Evolutionary conservation across 2,888 invertebrate species (phyloP).

Genomic region (Meliscaeva auricollis): DNA sequence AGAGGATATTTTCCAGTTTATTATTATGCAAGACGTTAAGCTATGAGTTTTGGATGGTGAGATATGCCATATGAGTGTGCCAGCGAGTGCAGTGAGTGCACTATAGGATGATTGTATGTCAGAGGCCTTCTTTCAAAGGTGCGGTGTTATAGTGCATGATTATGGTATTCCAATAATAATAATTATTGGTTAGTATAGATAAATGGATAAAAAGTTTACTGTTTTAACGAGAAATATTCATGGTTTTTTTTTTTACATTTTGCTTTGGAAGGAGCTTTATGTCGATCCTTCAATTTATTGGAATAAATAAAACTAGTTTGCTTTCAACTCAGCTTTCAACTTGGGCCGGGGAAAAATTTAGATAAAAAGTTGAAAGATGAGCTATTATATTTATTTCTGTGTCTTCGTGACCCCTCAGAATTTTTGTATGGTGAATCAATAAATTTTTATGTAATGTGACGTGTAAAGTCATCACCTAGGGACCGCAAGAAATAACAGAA

Average conservation of each 20-base stretch:
- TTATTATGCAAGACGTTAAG: conserved; percentile 64
- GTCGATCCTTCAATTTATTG: conserved; percentile 7
- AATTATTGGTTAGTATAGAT: conserved; percentile 44
- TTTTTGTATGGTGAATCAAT: too few species aligned
- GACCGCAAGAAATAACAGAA: too few species aligned
- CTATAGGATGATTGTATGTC: conserved; percentile 60
- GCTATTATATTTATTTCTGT: too few species aligned
- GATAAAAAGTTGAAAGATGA: too few species aligned
- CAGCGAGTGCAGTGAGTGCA: conserved; percentile 33
- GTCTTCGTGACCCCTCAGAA: too few species aligned
- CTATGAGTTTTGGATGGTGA: conserved; percentile 33
- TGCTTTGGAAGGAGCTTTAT: not conserved
- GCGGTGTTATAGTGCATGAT: conserved; percentile 46
- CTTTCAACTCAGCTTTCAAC: too few species aligned
- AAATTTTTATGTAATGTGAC: too few species aligned
- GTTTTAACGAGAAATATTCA: conserved; percentile 51
- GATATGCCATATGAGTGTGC: conserved; percentile 10
- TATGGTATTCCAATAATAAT: conserved; percentile 63
- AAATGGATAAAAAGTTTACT: conserved; percentile 36
- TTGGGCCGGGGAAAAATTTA: too few species aligned
- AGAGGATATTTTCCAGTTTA: conserved; percentile 65
- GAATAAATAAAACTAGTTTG: too few species aligned
- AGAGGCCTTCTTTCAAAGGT: conserved; percentile 39
- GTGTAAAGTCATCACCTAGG: too few species aligned
- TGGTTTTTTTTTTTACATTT: not conserved